Base-by-base conservation (phyloP, 2,113 vertebrate genomes). In the Pygoscelis antarcticus region DNA sequence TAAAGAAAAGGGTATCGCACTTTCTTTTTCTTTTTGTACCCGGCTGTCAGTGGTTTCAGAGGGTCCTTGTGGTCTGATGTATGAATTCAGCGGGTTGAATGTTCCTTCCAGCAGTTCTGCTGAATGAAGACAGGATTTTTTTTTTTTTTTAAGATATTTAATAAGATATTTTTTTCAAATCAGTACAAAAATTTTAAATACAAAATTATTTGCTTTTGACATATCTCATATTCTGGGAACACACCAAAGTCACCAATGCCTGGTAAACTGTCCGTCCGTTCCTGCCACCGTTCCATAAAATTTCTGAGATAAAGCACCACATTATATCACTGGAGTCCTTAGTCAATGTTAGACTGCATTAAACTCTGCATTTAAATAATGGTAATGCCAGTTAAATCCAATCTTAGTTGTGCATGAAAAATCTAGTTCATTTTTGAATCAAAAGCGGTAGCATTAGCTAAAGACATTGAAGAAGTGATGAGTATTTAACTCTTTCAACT, bases 141-240 rank as follows among this genome's bases (percentile, higher is more conserved):
- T 89, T 93, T 74, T 16, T n/a, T 38, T 42, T 87, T 95, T 93
- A 98, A 98, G 97, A 92, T 98, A 98, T 98, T 98, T 98, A 98
- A 98, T 98, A 98, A 97, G 97, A 95, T 93, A 94, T 91, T 98
- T 97, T 96, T 97, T 97, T 96, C 96, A 98, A 98, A 98, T 98
- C 98, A 98, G 96, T 98, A 98, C 98, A 98, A 98, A 98, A 98
- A 98, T 96, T 98, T 98, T 98, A 98, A 98, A 98, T 98, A 98
- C 98, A 98, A 98, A 98, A 97, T 98, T 97, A 98, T 98, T 98
- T 98, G 95, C 95, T 97, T 97, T 98, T 97, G 97, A 98, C 95
- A 92, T 97, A 87, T 98, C 96, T 98, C 94, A 93, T 93, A 83
- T 97, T 95, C 93, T 97, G 97, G 97, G 96, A 98, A 97, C 97